A percentile compares a stretch with the other conserved stretches of the same genome.
phyloP scores from a whole-genome alignment of 2,888 invertebrate genomes.

The Drosophila antonietae region DNA sequence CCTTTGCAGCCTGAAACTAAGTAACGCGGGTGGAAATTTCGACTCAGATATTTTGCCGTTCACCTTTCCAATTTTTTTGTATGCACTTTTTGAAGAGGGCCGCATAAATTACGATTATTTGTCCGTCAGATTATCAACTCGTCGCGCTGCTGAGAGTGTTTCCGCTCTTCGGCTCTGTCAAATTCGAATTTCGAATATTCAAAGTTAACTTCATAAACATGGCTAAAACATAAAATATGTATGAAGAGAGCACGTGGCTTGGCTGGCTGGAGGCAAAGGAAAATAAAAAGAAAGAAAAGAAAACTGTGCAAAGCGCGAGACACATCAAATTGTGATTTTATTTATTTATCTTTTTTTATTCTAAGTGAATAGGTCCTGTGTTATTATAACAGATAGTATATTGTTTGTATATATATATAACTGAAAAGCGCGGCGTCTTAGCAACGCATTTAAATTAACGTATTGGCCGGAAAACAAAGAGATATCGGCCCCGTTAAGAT shows the following conservation, averaged over 20 bases:
- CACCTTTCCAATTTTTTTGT: slow-evolving; percentile 9
- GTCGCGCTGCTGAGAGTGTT: slow-evolving; percentile 43
- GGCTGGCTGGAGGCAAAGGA: slow-evolving; percentile 13
- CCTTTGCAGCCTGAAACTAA: not conserved
- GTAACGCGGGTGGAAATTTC: slow-evolving; percentile 9
- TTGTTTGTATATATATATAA: slow-evolving; percentile 4
- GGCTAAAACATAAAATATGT: slow-evolving; percentile 58
- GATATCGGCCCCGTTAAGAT: slow-evolving; percentile 85
- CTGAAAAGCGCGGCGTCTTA: slow-evolving; percentile 52
- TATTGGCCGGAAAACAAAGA: slow-evolving; percentile 85
- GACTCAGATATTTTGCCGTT: slow-evolving; percentile 22
- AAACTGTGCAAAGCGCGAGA: not conserved
- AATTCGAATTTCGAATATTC: slow-evolving; percentile 20
- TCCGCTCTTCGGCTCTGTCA: slow-evolving; percentile 29
- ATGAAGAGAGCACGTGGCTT: slow-evolving; percentile 60
- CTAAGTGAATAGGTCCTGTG: slow-evolving; percentile 8
- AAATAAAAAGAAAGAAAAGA: slow-evolving; percentile 5
- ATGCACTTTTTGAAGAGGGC: slow-evolving; percentile 5
- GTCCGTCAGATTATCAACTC: slow-evolving; percentile 66
- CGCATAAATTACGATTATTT: slow-evolving; percentile 77
- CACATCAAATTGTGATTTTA: slow-evolving; percentile 54
- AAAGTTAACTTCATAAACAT: slow-evolving; percentile 39
- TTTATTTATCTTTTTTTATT: not conserved
- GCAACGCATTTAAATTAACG: slow-evolving; percentile 77
- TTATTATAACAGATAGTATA: not conserved